Evolutionary conservation across 2,797 vertebrate genomes (phyloP).

Genomic region (Myripristis murdjan): DNA sequence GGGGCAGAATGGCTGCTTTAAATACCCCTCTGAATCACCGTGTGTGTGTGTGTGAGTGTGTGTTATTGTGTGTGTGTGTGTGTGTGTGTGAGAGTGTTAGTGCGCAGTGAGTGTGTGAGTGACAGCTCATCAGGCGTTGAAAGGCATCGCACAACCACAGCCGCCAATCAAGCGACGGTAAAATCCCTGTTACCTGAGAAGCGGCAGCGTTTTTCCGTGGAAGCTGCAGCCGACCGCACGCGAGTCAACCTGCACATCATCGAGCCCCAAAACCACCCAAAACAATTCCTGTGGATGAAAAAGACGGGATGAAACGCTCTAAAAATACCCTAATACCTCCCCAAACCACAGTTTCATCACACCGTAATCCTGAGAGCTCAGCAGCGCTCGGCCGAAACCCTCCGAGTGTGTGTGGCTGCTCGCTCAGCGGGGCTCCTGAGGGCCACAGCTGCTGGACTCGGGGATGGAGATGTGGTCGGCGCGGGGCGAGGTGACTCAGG

Average conservation of each 20-base stretch:
- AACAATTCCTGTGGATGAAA: conserved; percentile 33
- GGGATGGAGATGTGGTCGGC: conserved; percentile 34
- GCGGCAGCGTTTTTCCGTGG: neutral
- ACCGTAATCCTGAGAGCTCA: conserved; percentile 58
- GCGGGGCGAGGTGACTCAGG: conserved; percentile 56
- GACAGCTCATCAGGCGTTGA: conserved; percentile 33
- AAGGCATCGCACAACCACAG: conserved; percentile 27
- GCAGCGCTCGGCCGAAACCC: conserved; percentile 39
- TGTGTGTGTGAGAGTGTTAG: conserved; percentile 18
- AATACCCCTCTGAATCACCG: conserved; percentile 41
- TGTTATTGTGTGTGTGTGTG: neutral
- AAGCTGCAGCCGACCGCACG: conserved; percentile 26
- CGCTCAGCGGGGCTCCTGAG: neutral
- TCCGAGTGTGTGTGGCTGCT: no score
- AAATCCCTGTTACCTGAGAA: conserved; percentile 26
- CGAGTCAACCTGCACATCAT: conserved; percentile 32
- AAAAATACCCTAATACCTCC: conserved; percentile 47
- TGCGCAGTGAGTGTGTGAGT: conserved; percentile 36
- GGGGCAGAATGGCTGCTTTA: neutral
- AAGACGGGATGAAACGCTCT: conserved; percentile 20
- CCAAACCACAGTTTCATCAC: conserved; percentile 71
- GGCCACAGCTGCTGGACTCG: conserved; percentile 29
- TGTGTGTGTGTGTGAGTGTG: conserved; percentile 11
- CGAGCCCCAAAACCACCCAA: conserved; percentile 44
- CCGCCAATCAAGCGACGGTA: conserved; percentile 17